Base-by-base conservation (phyloP, 2,113 vertebrate genomes). In the Pelecanoides urinatrix region DNA sequence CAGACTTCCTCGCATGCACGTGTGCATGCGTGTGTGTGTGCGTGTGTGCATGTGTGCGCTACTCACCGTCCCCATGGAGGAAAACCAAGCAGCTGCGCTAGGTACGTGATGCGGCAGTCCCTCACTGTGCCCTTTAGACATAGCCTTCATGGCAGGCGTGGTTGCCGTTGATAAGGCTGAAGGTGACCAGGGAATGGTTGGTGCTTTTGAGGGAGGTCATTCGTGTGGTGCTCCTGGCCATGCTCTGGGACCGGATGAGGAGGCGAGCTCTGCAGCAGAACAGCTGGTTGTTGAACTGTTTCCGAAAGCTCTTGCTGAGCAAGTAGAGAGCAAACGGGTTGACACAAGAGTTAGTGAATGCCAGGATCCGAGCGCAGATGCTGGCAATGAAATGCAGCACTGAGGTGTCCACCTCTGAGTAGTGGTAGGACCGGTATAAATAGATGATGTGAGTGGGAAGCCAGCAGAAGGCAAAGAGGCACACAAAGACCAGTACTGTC, bases 311-410 rank as follows among this genome's bases (percentile, higher is more conserved):
- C 95, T 99, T 99, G 98, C 99, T 99, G 90, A 99, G 98, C 95
- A 99, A 97, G 94, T 99, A 99, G 67, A 99, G 99, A 45, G 99
- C 99, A 36, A 99, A 99, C 0, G 99, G 99, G 96, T 99, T 99
- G 72, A 99, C 98, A 25, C 99, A 99, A 61, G 99, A 99, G 98
- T 99, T 99, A 91, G 99, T 98, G 96, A 99, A 99, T 5, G 99
- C 99, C 97, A 99, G 97, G 93, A 99, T 98, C 9, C 99, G 99
- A 70, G 99, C 99, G 1, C 97, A 98, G 79, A 99, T 97, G 40
- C 99, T 99, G 97, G 98, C 98, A 77, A 99, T 45, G 58, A 99
- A 99, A 89, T 99, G 99, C 72, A 97, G 96, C 95, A 98, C 88
- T 7, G 99, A 99, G 8, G 98, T 99, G 98, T 99, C 99, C 91